Evolutionary conservation across 2,888 invertebrate species (phyloP).

Genomic region (Zhuqinia jingwanae): DNA sequence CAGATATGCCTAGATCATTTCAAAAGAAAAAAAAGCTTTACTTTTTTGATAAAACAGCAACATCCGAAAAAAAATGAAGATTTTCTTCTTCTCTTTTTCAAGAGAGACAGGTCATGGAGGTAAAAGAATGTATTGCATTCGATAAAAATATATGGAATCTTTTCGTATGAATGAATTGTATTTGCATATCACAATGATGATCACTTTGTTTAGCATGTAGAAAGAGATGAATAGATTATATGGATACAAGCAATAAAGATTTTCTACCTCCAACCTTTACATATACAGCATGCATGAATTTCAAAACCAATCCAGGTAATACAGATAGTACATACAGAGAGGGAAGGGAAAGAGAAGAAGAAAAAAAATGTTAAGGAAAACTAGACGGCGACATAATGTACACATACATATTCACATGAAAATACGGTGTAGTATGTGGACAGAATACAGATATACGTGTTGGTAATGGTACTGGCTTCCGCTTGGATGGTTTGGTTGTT

Average conservation of each 20-base stretch:
- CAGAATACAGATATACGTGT: neutral
- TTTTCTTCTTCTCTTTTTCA: too few species aligned
- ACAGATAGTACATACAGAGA: neutral
- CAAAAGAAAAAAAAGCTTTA: slow-evolving; percentile 36
- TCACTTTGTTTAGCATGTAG: neutral
- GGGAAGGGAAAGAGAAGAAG: neutral
- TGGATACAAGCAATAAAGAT: slow-evolving; percentile 16
- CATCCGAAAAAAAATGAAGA: slow-evolving; percentile 22
- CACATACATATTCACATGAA: neutral
- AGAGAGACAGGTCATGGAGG: slow-evolving; percentile 1
- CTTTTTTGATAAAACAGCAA: slow-evolving; percentile 37
- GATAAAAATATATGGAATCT: neutral
- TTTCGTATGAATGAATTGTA: neutral
- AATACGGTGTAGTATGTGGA: slow-evolving; percentile 8
- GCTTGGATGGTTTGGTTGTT: slow-evolving; percentile 62
- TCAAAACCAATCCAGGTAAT: slow-evolving; percentile 43
- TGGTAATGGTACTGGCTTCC: slow-evolving; percentile 60
- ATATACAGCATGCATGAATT: too few species aligned
- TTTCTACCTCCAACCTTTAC: neutral
- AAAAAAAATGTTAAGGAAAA: neutral
- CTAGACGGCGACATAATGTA: neutral
- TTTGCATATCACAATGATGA: slow-evolving; percentile 1
- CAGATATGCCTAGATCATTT: slow-evolving; percentile 20
- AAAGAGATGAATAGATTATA: slow-evolving; percentile 30
- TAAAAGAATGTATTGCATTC: slow-evolving; percentile 1